Evolutionary conservation across 1,140 invertebrate genomes (phyloP).

Genomic region (Diabrotica virgifera): DNA sequence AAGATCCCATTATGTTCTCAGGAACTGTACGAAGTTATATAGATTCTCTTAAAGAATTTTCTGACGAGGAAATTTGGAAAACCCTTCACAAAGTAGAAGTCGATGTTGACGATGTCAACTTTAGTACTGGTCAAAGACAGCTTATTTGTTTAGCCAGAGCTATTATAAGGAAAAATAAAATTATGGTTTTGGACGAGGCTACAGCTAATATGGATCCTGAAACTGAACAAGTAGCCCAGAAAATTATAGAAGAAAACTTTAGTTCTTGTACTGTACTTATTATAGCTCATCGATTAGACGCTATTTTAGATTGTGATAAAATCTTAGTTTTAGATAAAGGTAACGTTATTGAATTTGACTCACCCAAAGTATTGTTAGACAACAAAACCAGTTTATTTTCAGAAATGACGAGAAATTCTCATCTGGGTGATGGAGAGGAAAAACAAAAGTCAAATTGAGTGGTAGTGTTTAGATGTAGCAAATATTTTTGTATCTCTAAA

Average conservation of each 20-base stretch:
- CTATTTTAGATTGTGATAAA: slow-evolving; percentile 76
- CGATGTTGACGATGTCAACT: slow-evolving; percentile 38
- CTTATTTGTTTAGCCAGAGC: slow-evolving; percentile 75
- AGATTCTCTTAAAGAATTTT: slow-evolving; percentile 24
- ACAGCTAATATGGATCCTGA: slow-evolving; percentile 69
- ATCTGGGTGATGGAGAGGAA: background rate
- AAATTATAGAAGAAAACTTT: slow-evolving; percentile 68
- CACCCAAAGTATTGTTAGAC: slow-evolving; percentile 63
- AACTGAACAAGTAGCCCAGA: slow-evolving; percentile 67
- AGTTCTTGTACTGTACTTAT: slow-evolving; percentile 72
- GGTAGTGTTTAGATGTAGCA: too few species aligned
- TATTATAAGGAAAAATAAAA: slow-evolving; percentile 68
- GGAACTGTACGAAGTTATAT: slow-evolving; percentile 50
- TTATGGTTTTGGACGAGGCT: slow-evolving; percentile 76
- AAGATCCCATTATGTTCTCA: slow-evolving; percentile 81
- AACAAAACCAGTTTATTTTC: slow-evolving; percentile 62
- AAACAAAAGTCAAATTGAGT: too few species aligned
- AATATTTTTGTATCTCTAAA: too few species aligned
- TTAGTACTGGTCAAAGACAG: slow-evolving; percentile 78
- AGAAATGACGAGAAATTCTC: slow-evolving; percentile 65
- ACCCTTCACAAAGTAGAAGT: slow-evolving; percentile 35
- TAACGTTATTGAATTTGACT: slow-evolving; percentile 66
- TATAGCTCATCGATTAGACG: slow-evolving; percentile 78
- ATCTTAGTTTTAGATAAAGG: slow-evolving; percentile 72
- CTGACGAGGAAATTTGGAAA: slow-evolving; percentile 51